Evolutionary conservation across 1,140 invertebrate species (phyloP), one percentile per base, ranked within the genome.

Genomic region (Drosophila nigromelanica): DNA sequence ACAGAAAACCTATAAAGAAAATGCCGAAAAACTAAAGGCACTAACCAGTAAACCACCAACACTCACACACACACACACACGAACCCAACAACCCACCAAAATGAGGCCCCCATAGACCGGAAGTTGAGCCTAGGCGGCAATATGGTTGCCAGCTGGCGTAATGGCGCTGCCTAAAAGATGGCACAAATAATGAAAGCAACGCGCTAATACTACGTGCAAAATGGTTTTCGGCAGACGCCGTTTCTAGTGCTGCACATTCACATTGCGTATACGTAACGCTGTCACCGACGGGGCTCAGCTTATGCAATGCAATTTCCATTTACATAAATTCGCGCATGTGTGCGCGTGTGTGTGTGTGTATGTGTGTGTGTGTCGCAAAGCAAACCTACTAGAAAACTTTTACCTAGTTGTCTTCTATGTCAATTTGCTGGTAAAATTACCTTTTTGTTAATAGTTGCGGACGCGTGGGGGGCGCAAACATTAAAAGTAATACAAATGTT

Each of bases 221-320:
- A 86, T 79, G 82, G 82, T 73, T 87, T 81, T 87, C 47, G 68
- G 64, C 40, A 45, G 55, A 47, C 47, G 33, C 47, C 52, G 21
- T 40, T 27, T 7, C 35, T 40, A 27, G 27, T 50, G 33, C 56
- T 74, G 78, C 82, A 80, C 50, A 73, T 68, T 60, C 63, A 64
- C 76, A 50, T 71, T 79, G 80, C 80, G 80, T 85, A 85, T 83
- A 83, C 80, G 80, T 76, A 73, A 50, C 67, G 72, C 55, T 72
- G 61, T 66, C 69, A 58, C 11, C 52, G 5, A 43, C 7, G 24
- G 75, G 21, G 35, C 56, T 21, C 21, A 50, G 81, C 81, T 86
- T 86, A 87, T 87, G 81, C 81, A 87, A 87, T 86, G 82, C 82
- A 86, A 86, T 86, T 86, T 86, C 77, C 82, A 86, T 86, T 86